Conservation (phyloP, 2,888 invertebrate genomes). For the Ceramica pisi region DNA sequence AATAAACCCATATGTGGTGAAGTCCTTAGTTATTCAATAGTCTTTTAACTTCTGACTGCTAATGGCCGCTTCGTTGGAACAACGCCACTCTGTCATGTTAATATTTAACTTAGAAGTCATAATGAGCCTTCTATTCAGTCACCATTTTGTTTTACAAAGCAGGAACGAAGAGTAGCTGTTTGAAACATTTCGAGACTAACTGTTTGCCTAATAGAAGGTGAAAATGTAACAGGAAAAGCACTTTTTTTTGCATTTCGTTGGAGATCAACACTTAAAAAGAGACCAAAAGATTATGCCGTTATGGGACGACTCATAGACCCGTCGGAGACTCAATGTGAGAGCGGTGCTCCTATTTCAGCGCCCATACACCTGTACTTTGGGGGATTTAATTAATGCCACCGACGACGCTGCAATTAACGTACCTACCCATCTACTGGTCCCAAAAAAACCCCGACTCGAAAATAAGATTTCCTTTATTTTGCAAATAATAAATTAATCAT, state of each 20-base stretch:
- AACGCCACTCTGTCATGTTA: slow-evolving; percentile 59
- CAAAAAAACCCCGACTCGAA: no score
- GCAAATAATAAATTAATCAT: neutral
- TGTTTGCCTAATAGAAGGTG: neutral
- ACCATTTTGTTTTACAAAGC: slow-evolving; percentile 20
- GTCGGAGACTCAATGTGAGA: no score
- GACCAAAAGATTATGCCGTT: neutral
- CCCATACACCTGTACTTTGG: no score
- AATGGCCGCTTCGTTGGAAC: slow-evolving; percentile 43
- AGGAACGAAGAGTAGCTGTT: slow-evolving; percentile 9
- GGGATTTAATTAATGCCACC: no score
- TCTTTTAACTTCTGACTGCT: slow-evolving; percentile 51
- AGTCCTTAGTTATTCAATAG: slow-evolving; percentile 53
- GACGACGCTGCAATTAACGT: no score
- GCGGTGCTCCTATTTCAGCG: no score
- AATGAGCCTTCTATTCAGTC: slow-evolving; percentile 35
- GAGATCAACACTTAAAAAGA: neutral
- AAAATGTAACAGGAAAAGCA: neutral
- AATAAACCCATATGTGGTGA: slow-evolving; percentile 40
- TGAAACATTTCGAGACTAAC: slow-evolving; percentile 6
- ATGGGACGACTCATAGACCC: no score
- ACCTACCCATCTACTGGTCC: no score
- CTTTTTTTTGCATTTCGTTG: neutral
- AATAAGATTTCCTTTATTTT: no score
- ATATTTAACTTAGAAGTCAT: slow-evolving; percentile 50